Base-by-base conservation (phyloP, 2,888 invertebrate genomes). In the Drosophila niveifrons region DNA sequence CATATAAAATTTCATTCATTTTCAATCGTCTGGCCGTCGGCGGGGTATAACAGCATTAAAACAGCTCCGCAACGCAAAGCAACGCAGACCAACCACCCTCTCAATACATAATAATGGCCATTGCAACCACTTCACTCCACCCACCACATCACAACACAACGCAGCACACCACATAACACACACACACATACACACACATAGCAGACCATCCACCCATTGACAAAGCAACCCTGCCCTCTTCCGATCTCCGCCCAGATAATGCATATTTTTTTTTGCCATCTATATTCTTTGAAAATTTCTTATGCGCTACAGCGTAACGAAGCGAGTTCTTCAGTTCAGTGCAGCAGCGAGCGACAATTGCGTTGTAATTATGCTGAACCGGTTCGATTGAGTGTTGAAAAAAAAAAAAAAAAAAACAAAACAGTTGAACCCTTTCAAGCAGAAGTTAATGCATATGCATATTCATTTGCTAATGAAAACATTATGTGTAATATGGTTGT, bases 1-100 rank as follows among this genome's bases (percentile, higher is more conserved):
- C 75, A 68, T 65, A 72, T 83, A 73, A 87, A 78, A 82, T 73
- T 82, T 82, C 82, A 82, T 82, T 87, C 81, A 72, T 81, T 83
- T 82, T 76, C 82, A 84, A 82, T 82, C 78, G 86, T 23, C 69
- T 58, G 58, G 51, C 59, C 41, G 39, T 13, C 15, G 59, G 29
- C 29, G 59, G 29, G 23, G 13, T 13, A 65, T 61, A 72, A 72
- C 51, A 47, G 53, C 73, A 67, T 64, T 64, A 58, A 65, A 58
- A 62, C 34, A 28, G 18, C 18, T 23, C 18, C 18, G 18, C 18
- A 23, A 18, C 18, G 4, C 18, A 18, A 18, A 18, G 18, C 18
- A 23, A 23, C 2, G 18, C 36, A 48, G 9, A 15, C 29, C 52
- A 73, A 48, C 81, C 68, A 81, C 78, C 83, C 74, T 52, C 66